These are phyloP conservation scores for Epiblema foenella DNA, from an alignment of 2,888 invertebrate genomes.

Conservation along the genomic window DNA sequence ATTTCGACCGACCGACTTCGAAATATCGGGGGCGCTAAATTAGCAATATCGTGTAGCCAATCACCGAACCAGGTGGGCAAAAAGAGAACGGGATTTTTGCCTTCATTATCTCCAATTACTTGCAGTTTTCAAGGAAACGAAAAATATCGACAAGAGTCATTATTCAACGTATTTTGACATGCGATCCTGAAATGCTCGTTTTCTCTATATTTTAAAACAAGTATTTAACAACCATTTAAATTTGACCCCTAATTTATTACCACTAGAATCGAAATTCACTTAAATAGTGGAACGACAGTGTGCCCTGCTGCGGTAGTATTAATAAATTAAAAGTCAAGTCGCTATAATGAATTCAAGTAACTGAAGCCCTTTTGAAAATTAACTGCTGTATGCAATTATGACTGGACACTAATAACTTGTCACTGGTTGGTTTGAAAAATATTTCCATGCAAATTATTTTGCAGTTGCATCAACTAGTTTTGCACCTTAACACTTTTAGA, in stretches of 20 bases:
- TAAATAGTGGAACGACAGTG: background rate
- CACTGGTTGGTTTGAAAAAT: constrained; percentile 47
- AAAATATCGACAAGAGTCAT: constrained; percentile 16
- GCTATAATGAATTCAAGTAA: background rate
- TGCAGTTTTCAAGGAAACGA: constrained; percentile 12
- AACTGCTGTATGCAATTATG: constrained; percentile 45
- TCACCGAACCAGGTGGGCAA: background rate
- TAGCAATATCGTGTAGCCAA: background rate
- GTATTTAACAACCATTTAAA: constrained; percentile 1
- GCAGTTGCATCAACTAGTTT: background rate
- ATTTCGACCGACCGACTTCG: too few relatives aligned
- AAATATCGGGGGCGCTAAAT: background rate
- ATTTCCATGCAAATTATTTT: constrained; percentile 32
- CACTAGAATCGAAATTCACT: constrained; percentile 22
- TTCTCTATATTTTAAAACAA: constrained; percentile 14
- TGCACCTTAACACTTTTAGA: constrained; percentile 12
- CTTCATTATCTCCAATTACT: constrained; percentile 22
- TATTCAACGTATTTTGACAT: constrained; percentile 31
- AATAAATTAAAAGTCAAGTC: background rate
- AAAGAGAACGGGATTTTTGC: background rate
- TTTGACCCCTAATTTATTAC: constrained; percentile 3
- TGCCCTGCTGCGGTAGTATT: background rate
- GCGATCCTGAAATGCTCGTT: constrained; percentile 5
- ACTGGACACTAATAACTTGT: constrained; percentile 52
- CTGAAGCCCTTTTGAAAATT: background rate